Evolutionary conservation across 37 sponge, comb jelly and placozoan species (phyloP), one percentile per base, ranked within the genome.

Genomic region (Bolinopsis microptera): DNA sequence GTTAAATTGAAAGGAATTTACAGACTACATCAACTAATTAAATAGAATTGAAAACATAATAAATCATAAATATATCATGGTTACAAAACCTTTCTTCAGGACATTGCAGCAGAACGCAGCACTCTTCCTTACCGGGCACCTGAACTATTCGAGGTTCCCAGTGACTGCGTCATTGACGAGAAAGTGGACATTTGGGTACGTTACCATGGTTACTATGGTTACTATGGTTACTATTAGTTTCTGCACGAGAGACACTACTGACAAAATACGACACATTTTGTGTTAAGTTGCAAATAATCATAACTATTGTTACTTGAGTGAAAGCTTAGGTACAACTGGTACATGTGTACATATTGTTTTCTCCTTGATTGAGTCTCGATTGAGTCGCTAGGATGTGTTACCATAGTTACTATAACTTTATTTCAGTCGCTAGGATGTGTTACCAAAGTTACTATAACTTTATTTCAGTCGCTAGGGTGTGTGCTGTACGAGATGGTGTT

Each of bases 141-240:
- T 5, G 98, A 98, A 75, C 95, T 98, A 74, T 98, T 98, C 95
- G 97, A 96, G 69, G 96, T 96, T 2, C 95, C 96, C 21, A 94
- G 95, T 68, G 83, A 95, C 38, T 95, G 95, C 69, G 93, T 95
- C 0, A 95, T 98, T 34, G 95, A 96, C 68, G 96, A 94, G 75
- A 93, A 90, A 86, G 94, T 94, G 48, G 98, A 98, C 69, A 88
- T 96, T 13, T 98, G 98, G 98, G 90, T 86, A 39, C 16, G 83
- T 26, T 74, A n/a, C 5, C 24, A 26, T 74, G 13, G 68, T n/a
- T n/a, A n/a, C n/a, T n/a, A n/a, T n/a, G n/a, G n/a, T n/a, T n/a
- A n/a, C n/a, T n/a, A n/a, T n/a, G n/a, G n/a, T n/a, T n/a, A n/a
- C n/a, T n/a, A n/a, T n/a, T n/a, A n/a, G n/a, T n/a, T n/a, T n/a